Evolutionary conservation across 2,113 vertebrate genomes (phyloP).

Genomic region (Benitochromis conjunctus): DNA sequence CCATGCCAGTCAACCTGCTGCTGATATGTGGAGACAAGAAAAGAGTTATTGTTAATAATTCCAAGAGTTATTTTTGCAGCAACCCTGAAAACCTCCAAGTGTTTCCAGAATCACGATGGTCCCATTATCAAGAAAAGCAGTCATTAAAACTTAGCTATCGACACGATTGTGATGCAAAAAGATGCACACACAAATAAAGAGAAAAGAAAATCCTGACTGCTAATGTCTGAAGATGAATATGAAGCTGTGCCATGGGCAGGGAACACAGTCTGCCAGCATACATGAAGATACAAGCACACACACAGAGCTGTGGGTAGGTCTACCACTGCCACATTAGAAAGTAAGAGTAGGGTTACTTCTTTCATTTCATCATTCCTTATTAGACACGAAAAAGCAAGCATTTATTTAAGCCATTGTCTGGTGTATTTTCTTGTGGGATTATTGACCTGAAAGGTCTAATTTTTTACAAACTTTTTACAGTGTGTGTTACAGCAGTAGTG

Average conservation of each 20-base stretch:
- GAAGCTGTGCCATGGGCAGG: background rate
- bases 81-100: background rate
- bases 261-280: background rate
- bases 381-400: background rate
- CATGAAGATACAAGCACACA: background rate
- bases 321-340: background rate
- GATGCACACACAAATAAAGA: background rate
- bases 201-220: background rate
- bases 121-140: background rate
- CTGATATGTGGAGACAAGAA: constrained; percentile 13
- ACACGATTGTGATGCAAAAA: background rate
- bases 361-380: background rate
- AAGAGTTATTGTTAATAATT: background rate
- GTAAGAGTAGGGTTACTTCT: background rate
- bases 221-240: background rate
- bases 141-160: background rate
- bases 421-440: background rate
- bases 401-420: background rate
- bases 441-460: background rate
- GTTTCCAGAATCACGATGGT: background rate
- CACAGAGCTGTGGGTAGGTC: background rate
- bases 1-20: constrained; percentile 4
- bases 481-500: background rate
- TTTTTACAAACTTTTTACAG: background rate
- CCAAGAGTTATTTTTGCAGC: background rate